Percentiles rank a stretch among this genome's conserved stretches.
phyloP scores from a whole-genome alignment of 2,888 invertebrate genomes.

The Calameuta pallipes region DNA sequence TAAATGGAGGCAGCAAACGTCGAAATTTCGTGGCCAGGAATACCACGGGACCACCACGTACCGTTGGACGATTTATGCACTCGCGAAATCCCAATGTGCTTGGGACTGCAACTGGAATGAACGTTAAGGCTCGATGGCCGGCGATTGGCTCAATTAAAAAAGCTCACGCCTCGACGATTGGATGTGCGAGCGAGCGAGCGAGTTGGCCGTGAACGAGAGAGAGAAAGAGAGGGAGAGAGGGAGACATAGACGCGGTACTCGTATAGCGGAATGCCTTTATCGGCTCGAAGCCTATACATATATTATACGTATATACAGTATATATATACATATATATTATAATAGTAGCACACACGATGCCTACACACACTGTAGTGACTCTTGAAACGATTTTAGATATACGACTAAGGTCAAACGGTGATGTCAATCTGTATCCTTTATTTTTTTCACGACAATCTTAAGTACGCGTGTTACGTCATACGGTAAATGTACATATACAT shows the following conservation, averaged over 20 bases:
- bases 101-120: not conserved
- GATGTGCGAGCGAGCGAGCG: not conserved
- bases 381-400: not conserved
- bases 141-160: not conserved
- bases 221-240: not conserved
- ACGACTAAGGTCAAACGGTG: not conserved
- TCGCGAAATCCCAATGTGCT: not conserved
- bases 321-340: not conserved
- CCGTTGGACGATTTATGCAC: not conserved
- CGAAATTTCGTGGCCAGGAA: not conserved
- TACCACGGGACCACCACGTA: not conserved
- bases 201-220: conserved; percentile 5
- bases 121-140: not conserved
- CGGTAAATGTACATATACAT: not conserved
- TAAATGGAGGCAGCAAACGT: not conserved
- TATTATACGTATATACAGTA: not conserved
- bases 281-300: not conserved
- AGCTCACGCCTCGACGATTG: not conserved
- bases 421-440: not conserved
- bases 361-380: not conserved
- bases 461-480: not conserved
- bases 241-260: not conserved
- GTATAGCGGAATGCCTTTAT: not conserved
- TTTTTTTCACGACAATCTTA: not conserved
- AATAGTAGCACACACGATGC: not conserved